Base-by-base conservation (phyloP, 37 sponge, comb jelly and placozoan genomes). In the Bolinopsis microptera region DNA sequence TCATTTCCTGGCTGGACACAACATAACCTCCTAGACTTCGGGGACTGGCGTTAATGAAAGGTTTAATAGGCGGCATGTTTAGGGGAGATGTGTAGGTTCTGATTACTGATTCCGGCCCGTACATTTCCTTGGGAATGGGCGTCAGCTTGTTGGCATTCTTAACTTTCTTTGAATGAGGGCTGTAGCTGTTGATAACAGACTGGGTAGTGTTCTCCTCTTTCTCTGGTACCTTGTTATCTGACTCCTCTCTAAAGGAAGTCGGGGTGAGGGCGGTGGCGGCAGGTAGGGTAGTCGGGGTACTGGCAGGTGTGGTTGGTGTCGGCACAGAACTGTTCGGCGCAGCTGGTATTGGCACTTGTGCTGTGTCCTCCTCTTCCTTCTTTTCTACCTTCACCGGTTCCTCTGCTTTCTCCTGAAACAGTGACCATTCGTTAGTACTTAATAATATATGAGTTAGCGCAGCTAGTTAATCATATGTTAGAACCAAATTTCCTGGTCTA, bases 71-170 rank as follows among this genome's bases (percentile, higher is more conserved):
- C 38, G 83, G 83, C 38, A 82, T 82, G 74, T 28, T 28, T 33
- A 82, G 83, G 23, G 83, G 83, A 8, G 83, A 82, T 1, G 35
- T 32, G 38, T 30, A 82, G 35, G 83, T 35, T 35, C 38, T 32
- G 5, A 82, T 82, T 5, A 82, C 83, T 30, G 38, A 36, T 35
- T 82, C 83, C 2, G 83, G 74, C 30, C 74, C 74, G 18, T 72
- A 82, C 83, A 82, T 82, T 36, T 82, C 83, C 23, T 82, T 82
- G 13, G 83, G 83, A 36, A 82, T 82, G 83, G 83, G 83, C 2
- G 83, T 82, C 35, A 82, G 83, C 24, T 82, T 82, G 38, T 82
- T 82, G 31, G 38, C 83, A 18, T 82, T 82, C 13, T 82, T 82
- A 3, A 32, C 83, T 31, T 82, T 32, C 83, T 82, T 32, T 35